These are phyloP conservation scores for Caenorhabditis sp. DNA, from an alignment of 2,888 invertebrate species.

Conservation along the genomic window DNA sequence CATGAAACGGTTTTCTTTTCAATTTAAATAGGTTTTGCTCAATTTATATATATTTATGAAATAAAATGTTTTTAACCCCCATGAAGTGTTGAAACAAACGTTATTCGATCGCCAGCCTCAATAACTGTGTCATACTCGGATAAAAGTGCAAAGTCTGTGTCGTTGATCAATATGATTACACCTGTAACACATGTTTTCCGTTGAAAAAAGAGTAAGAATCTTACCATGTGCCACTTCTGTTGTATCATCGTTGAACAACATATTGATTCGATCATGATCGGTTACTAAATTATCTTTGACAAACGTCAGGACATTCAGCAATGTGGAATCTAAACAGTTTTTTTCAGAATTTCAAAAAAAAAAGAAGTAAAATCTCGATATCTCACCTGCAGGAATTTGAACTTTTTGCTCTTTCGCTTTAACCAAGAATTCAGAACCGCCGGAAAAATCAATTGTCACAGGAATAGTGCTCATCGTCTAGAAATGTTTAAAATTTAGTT, in stretches of 20 bases:
- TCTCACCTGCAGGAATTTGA: conserved; percentile 17
- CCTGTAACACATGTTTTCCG: conserved; percentile 3
- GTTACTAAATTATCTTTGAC: conserved; percentile 31
- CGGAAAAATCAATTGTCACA: conserved; percentile 36
- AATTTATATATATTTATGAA: neutral
- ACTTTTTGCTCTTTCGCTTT: conserved; percentile 35
- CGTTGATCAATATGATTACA: conserved; percentile 37
- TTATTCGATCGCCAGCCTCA: conserved; percentile 32
- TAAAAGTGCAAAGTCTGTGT: conserved; percentile 29
- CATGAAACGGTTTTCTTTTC: neutral
- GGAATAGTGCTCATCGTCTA: conserved; percentile 10
- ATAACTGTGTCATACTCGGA: conserved; percentile 36
- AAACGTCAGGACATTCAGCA: conserved; percentile 26
- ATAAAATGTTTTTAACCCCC: conserved; percentile 24
- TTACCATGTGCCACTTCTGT: conserved; percentile 39
- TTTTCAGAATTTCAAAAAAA: neutral
- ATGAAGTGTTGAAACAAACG: conserved; percentile 43
- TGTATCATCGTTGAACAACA: conserved; percentile 28
- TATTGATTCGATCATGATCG: conserved; percentile 28
- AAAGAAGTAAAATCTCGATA: neutral
- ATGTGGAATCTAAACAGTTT: conserved; percentile 20
- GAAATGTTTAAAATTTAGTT: neutral
- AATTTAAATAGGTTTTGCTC: neutral
- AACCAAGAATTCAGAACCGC: conserved; percentile 40
- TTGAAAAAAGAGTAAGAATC: neutral